These are phyloP conservation scores for Sebastes paucispinis DNA, from an alignment of 2,797 vertebrate genomes.

Conservation along the genomic window DNA sequence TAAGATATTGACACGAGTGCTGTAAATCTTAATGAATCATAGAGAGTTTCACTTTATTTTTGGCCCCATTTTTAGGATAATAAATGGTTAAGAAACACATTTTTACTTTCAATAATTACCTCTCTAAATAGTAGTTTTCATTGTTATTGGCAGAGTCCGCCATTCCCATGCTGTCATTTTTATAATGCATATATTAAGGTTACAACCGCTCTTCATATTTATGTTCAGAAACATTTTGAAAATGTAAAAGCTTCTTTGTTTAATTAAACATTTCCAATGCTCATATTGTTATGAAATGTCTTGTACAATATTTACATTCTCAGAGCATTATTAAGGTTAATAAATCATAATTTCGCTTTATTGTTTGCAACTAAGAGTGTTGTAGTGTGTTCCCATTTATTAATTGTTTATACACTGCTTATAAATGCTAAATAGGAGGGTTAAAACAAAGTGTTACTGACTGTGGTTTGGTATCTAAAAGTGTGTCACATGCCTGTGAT, in stretches of 20 bases:
- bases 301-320: neutral
- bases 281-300: neutral
- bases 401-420: neutral
- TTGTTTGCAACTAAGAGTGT: neutral
- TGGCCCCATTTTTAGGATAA: neutral
- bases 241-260: neutral
- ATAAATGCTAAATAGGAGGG: neutral
- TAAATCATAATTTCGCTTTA: neutral
- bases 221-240: neutral
- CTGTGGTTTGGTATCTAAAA: neutral
- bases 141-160: neutral
- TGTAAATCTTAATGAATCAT: neutral
- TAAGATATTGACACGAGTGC: neutral
- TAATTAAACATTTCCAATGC: neutral
- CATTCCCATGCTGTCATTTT: neutral
- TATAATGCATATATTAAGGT: neutral
- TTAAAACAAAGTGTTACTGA: neutral
- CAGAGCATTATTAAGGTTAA: neutral
- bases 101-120: neutral
- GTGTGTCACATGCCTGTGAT: neutral
- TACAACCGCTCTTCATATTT: neutral
- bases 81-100: rapidly evolving
- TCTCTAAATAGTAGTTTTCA: neutral
- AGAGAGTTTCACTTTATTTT: neutral
- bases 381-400: neutral